Percentiles rank a stretch among this genome's conserved stretches.
Evolutionary conservation across 2,113 vertebrate genomes (phyloP).

Genomic region (Indicator indicator): DNA sequence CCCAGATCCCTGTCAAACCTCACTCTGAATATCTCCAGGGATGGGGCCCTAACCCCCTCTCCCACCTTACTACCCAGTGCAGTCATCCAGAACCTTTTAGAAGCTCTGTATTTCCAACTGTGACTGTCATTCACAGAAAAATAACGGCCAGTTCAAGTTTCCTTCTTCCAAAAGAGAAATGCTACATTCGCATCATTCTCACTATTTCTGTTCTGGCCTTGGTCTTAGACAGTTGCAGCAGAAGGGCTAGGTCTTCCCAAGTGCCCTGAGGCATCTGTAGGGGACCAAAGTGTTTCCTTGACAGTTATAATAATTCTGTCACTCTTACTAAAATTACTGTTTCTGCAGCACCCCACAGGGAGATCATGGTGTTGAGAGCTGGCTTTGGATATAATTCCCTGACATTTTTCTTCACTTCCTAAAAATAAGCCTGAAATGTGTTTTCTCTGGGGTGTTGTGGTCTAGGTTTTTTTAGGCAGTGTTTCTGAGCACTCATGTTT

Average conservation of each 20-base stretch:
- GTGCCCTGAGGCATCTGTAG: not conserved
- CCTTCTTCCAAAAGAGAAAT: not conserved
- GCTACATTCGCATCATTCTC: not conserved
- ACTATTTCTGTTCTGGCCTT: not conserved
- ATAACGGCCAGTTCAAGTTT: not conserved
- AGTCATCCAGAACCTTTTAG: not conserved
- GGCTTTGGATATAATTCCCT: not conserved
- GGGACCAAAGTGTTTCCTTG: not conserved
- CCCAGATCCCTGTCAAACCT: too few relatives aligned
- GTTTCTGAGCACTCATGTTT: not conserved
- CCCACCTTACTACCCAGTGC: not conserved
- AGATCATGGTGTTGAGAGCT: not conserved
- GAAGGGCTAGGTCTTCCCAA: not conserved
- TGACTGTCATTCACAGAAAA: not conserved
- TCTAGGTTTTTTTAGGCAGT: not conserved
- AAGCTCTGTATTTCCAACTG: not conserved
- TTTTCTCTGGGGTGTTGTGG: not conserved
- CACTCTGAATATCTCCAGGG: too few relatives aligned
- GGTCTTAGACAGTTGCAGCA: not conserved
- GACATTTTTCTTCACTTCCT: not conserved
- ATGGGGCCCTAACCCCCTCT: too few relatives aligned
- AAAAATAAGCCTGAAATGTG: not conserved
- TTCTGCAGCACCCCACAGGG: not conserved
- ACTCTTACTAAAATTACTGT: slow-evolving; percentile 16
- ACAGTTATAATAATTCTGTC: not conserved